A percentile compares a stretch with the other conserved stretches of the same genome.
phyloP scores from a whole-genome alignment of 2,888 invertebrate species.

The Herminia tarsipennalis region DNA sequence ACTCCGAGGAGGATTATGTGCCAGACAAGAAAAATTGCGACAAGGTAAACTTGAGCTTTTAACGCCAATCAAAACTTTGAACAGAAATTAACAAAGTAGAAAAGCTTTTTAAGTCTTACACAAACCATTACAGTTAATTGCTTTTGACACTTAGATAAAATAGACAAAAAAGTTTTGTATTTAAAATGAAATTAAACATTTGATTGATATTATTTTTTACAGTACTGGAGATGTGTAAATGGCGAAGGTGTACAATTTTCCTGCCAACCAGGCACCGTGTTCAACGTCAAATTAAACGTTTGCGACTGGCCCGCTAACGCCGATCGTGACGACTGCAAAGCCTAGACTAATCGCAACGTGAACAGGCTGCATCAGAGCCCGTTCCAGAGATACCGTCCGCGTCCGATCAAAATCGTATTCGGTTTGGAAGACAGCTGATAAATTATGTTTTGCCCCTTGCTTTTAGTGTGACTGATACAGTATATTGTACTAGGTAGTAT shows the following conservation, averaged over 20 bases:
- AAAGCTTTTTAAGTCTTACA: not conserved
- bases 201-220: constrained; percentile 22
- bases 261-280: constrained; percentile 91
- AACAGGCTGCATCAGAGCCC: constrained; percentile 20
- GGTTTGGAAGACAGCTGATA: constrained; percentile 26
- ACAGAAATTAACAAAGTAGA: constrained; percentile 1
- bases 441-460: constrained; percentile 17
- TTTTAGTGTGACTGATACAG: constrained; percentile 7
- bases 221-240: constrained; percentile 95
- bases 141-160: not conserved
- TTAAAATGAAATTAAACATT: not conserved
- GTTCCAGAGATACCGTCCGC: constrained; percentile 27
- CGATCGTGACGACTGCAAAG: constrained; percentile 86
- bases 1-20: constrained; percentile 67
- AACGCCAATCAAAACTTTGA: constrained; percentile 5
- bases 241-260: constrained; percentile 90
- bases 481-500: constrained; percentile 7
- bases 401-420: constrained; percentile 31
- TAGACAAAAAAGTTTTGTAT: too few relatives aligned
- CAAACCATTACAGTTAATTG: not conserved
- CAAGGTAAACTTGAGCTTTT: constrained; percentile 56
- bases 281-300: constrained; percentile 88
- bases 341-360: constrained; percentile 32
- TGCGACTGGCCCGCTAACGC: constrained; percentile 94
- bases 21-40: constrained; percentile 75